phyloP scores from a whole-genome alignment of 1,140 invertebrate genomes.

The Spodoptera litura region DNA sequence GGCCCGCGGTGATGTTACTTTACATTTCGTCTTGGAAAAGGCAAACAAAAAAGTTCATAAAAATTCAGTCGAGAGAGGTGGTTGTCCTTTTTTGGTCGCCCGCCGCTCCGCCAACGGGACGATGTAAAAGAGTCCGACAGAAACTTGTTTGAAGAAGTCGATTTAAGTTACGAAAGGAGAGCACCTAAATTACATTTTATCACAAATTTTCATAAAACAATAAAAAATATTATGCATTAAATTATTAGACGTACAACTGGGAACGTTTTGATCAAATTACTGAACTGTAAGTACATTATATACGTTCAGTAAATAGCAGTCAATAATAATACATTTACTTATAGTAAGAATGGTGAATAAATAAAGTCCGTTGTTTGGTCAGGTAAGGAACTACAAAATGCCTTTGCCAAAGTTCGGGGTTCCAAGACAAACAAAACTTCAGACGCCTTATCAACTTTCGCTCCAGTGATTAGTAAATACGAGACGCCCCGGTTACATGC shows the following conservation, averaged over 20 bases:
- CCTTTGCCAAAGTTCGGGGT: neutral
- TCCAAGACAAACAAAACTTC: constrained; percentile 31
- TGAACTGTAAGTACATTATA: neutral
- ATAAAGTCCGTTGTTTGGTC: constrained; percentile 13
- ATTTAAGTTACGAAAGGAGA: constrained; percentile 77
- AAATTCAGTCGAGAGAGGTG: constrained; percentile 70
- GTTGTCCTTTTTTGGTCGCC: constrained; percentile 72
- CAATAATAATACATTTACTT: neutral
- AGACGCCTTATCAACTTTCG: constrained; percentile 38
- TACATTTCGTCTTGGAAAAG: constrained; percentile 63
- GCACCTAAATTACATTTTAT: constrained; percentile 69
- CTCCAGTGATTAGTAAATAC: constrained; percentile 37
- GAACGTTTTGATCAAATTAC: neutral
- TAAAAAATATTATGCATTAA: constrained; percentile 38
- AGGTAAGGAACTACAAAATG: constrained; percentile 26
- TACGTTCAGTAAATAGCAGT: too few species aligned
- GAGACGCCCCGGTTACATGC: constrained; percentile 23
- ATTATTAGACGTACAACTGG: constrained; percentile 20
- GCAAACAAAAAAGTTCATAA: constrained; percentile 78
- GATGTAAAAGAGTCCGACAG: constrained; percentile 68
- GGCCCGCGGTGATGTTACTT: constrained; percentile 61
- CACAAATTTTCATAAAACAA: constrained; percentile 47
- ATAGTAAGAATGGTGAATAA: neutral
- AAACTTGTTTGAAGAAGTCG: constrained; percentile 78
- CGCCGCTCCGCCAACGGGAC: constrained; percentile 58